Conservation (phyloP, 2,113 vertebrate species). For the Burhinus bistriatus region DNA sequence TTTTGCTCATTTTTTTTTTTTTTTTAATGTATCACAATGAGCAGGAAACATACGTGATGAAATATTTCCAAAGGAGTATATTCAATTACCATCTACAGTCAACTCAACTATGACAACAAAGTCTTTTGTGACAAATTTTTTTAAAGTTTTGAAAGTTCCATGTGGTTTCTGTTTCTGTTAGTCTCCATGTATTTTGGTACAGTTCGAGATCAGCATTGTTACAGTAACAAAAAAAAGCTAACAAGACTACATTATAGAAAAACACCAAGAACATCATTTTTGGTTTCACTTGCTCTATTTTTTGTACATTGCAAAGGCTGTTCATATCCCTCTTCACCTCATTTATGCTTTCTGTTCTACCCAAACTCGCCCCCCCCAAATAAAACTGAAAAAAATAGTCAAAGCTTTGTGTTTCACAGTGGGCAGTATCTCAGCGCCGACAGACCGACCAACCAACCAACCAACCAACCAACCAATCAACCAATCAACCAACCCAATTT, state of each 20-base stretch:
- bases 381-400: slow-evolving; percentile 72
- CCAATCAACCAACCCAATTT: slow-evolving; percentile 61
- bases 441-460: slow-evolving; percentile 18
- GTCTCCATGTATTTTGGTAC: slow-evolving; percentile 99
- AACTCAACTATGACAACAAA: slow-evolving; percentile 99
- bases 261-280: slow-evolving; percentile 99
- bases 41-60: slow-evolving; percentile 99
- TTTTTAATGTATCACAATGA: slow-evolving; percentile 99
- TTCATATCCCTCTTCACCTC: slow-evolving; percentile 88
- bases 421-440: slow-evolving; percentile 84
- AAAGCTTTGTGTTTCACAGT: slow-evolving; percentile 91
- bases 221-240: slow-evolving; percentile 99
- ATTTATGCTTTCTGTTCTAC: slow-evolving; percentile 80
- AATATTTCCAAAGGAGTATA: slow-evolving; percentile 99
- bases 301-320: slow-evolving; percentile 99
- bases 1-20: slow-evolving; percentile 96
- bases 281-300: slow-evolving; percentile 99
- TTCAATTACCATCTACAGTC: slow-evolving; percentile 99
- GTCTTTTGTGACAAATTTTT: slow-evolving; percentile 92
- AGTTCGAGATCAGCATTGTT: slow-evolving; percentile 99
- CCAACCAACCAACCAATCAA: slow-evolving; percentile 38
- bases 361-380: slow-evolving; percentile 76
- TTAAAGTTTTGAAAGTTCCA: slow-evolving; percentile 94
- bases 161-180: slow-evolving; percentile 85
- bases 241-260: slow-evolving; percentile 99